Conservation (phyloP, 1,140 invertebrate genomes). For the Archivesica marissinica region DNA sequence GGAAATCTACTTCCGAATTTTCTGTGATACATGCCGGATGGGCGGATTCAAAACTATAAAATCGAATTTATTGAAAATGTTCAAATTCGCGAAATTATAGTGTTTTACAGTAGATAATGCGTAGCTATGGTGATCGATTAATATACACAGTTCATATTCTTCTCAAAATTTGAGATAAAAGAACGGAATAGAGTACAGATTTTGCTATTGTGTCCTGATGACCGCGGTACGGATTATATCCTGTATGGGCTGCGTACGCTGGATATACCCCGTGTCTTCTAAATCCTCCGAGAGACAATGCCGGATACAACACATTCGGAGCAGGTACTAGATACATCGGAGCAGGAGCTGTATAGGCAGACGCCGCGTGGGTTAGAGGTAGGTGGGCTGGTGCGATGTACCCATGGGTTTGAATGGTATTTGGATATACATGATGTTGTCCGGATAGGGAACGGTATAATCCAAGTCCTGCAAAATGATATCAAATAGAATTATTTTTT, state of each 20-base stretch:
- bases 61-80: no score
- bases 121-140: no score
- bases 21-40: no score
- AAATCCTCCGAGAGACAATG: background rate
- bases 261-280: background rate
- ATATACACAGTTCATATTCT: no score
- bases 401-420: background rate
- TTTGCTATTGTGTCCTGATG: slow-evolving; percentile 14
- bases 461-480: background rate
- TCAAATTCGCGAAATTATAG: no score
- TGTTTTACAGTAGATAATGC: no score
- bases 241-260: background rate
- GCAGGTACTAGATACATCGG: background rate
- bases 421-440: background rate
- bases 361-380: background rate
- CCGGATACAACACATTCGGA: slow-evolving; percentile 7
- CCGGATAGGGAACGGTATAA: background rate
- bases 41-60: no score
- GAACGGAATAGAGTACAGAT: slow-evolving; percentile 15
- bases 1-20: no score
- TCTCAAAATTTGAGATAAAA: slow-evolving; percentile 13
- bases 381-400: background rate
- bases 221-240: background rate
- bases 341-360: background rate
- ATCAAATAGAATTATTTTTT: background rate